Evolutionary conservation across 2,888 invertebrate genomes (phyloP).

Genomic region (Stenotaenia linearis): DNA sequence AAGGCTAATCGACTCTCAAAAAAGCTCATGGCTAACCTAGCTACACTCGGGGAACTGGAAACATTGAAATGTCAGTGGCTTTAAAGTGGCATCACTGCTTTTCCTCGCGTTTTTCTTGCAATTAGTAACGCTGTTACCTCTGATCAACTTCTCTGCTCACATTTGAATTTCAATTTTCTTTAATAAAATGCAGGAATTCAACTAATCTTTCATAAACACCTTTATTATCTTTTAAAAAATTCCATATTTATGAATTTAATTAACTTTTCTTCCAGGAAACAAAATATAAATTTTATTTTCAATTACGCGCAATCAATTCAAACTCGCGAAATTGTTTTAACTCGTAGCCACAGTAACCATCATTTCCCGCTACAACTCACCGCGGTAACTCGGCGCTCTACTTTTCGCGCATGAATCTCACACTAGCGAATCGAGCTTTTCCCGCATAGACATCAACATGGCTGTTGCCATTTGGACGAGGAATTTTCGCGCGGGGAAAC

Average conservation of each 20-base stretch:
- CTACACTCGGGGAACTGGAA: not conserved
- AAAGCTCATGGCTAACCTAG: too few relatives aligned
- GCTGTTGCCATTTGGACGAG: not conserved
- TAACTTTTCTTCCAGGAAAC: too few relatives aligned
- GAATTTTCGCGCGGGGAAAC: not conserved
- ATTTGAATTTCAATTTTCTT: not conserved
- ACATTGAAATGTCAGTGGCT: not conserved
- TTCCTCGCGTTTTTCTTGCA: not conserved
- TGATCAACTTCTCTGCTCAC: not conserved
- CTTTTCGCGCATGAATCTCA: not conserved
- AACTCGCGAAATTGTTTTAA: too few relatives aligned
- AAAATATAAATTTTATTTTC: too few relatives aligned
- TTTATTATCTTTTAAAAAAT: not conserved
- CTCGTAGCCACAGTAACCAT: not conserved
- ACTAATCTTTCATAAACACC: not conserved
- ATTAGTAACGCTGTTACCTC: slow-evolving; percentile 5
- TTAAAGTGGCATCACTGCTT: not conserved
- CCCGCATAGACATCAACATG: slow-evolving; percentile 15
- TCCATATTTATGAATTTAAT: too few relatives aligned
- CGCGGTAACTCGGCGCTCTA: not conserved
- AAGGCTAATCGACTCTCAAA: too few relatives aligned
- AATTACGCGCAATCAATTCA: too few relatives aligned
- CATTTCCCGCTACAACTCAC: not conserved
- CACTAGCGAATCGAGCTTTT: not conserved
- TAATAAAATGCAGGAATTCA: too few relatives aligned